These are phyloP conservation scores for Sericinus montela DNA, from an alignment of 2,888 invertebrate genomes.

Conservation along the genomic window DNA sequence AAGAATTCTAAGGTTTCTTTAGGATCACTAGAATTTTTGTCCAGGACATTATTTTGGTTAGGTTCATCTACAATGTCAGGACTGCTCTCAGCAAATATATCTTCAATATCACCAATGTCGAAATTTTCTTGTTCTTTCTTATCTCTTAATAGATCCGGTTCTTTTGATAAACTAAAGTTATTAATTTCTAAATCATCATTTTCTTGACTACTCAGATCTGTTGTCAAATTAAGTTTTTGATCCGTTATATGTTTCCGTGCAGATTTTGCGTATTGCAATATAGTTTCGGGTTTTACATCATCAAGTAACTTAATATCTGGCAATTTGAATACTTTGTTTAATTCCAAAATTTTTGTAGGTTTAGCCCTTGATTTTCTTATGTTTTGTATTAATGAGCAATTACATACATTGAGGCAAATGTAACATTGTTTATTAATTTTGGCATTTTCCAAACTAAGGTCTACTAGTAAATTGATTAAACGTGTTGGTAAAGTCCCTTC, in stretches of 20 bases:
- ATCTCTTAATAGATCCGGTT: conserved; percentile 4
- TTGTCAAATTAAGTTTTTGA: conserved; percentile 6
- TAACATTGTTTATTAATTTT: conserved; percentile 48
- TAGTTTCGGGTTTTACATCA: conserved; percentile 42
- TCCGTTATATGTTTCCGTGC: too few species aligned
- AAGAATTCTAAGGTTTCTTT: conserved; percentile 54
- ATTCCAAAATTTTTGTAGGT: conserved; percentile 26
- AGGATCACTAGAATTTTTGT: conserved; percentile 29
- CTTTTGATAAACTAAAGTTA: too few species aligned
- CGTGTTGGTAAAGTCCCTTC: conserved; percentile 52
- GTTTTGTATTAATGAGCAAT: conserved; percentile 50
- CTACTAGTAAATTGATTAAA: conserved; percentile 62
- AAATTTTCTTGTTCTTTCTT: conserved; percentile 44
- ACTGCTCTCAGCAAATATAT: conserved; percentile 56
- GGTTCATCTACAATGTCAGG: conserved; percentile 36
- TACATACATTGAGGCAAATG: conserved; percentile 62
- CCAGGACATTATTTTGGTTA: conserved; percentile 19
- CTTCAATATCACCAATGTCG: conserved; percentile 60
- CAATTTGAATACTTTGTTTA: conserved; percentile 38
- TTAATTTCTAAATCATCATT: conserved; percentile 2
- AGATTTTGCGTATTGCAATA: conserved; percentile 37
- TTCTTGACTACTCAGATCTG: conserved; percentile 11
- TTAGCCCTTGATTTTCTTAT: conserved; percentile 23
- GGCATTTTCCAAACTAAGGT: conserved; percentile 60
- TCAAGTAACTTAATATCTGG: conserved; percentile 57